Base-by-base conservation (phyloP, 2,113 vertebrate species). In the Onychostoma macrolepis region DNA sequence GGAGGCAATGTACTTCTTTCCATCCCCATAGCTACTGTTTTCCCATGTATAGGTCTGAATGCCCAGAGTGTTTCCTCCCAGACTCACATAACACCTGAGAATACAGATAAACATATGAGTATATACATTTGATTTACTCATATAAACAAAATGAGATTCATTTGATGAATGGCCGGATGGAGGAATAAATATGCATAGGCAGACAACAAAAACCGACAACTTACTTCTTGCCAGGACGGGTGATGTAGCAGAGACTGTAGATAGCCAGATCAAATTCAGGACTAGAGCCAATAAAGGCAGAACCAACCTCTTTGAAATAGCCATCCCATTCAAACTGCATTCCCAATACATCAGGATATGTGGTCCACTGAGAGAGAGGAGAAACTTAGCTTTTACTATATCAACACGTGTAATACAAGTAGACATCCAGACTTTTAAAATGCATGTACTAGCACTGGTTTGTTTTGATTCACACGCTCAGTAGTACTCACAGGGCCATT, bases 241-340 rank as follows among this genome's bases (percentile, higher is more conserved):
- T 89, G 4, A 99, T 96, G 94, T 97, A 99, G 93, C 97, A 99
- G 74, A 99, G 88, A 0, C 95, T 95, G 91, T 98, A 99, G 3
- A 99, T 80, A 0, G 96, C 96, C 10, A 99, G 94, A 86, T 99
- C 98, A 7, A 99, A 99, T 87, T 99, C 98, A 0, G 98, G 98
- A 90, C 98, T 99, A 93, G 87, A 95, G 92, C 98, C 98, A 0
- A 99, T 97, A 91, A 99, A 93, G 0, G 96, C 94, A 0, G 97
- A 96, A 2, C 97, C 97, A 7, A 99, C 95, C 92, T 98, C 93
- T 87, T 99, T 99, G 89, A 90, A 96, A 91, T 96, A 98, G 5
- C 97, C 96, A 0, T 98, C 96, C 98, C 98, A 99, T 58, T 80
- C 93, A 91, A 99, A 99, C 95, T 99, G 98, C 92, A 98, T 94